These are phyloP conservation scores for Lucilia cuprina DNA, from an alignment of 1,140 invertebrate genomes.

Conservation along the genomic window DNA sequence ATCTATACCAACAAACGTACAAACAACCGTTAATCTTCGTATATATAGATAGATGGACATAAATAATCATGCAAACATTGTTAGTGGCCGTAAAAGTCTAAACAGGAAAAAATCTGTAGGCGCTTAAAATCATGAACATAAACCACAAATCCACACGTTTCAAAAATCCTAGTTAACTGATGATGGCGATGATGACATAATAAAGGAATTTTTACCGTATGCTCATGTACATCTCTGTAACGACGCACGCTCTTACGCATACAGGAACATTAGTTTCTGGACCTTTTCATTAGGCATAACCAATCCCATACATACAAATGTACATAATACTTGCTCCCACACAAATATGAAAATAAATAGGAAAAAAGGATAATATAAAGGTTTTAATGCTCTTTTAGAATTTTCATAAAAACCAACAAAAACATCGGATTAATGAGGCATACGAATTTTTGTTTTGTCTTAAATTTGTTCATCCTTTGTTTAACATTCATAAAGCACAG, in stretches of 20 bases:
- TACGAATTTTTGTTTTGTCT: neutral
- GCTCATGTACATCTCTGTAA: neutral
- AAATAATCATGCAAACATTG: too few relatives aligned
- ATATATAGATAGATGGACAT: too few relatives aligned
- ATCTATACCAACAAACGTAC: too few relatives aligned
- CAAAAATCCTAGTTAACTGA: conserved; percentile 4
- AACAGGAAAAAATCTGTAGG: neutral
- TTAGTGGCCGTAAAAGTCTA: neutral
- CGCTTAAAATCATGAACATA: neutral
- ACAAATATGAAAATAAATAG: too few relatives aligned
- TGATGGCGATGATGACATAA: conserved; percentile 7
- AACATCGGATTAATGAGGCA: conserved; percentile 7
- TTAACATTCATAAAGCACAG: too few relatives aligned
- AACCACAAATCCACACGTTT: conserved; percentile 21
- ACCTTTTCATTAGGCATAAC: too few relatives aligned
- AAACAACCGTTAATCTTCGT: too few relatives aligned
- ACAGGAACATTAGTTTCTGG: too few relatives aligned
- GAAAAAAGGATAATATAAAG: too few relatives aligned
- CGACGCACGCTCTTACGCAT: neutral
- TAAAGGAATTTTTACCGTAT: neutral
- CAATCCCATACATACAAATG: too few relatives aligned
- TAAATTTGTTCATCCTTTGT: neutral
- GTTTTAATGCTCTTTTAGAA: neutral
- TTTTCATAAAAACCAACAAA: neutral
- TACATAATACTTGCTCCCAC: too few relatives aligned